phyloP scores from a whole-genome alignment of 2,113 vertebrate genomes.

The Riparia riparia region DNA sequence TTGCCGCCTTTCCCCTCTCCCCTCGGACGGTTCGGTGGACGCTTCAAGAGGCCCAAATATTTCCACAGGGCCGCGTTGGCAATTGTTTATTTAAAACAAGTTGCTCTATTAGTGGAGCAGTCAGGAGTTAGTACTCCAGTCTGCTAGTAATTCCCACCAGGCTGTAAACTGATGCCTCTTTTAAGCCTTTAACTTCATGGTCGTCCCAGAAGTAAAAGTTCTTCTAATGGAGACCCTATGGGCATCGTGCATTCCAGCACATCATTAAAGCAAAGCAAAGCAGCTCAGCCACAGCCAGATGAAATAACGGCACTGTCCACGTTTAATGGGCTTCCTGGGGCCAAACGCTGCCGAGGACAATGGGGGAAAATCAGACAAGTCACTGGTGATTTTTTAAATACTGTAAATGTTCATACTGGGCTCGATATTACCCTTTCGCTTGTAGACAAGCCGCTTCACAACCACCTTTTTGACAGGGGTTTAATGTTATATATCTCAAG shows the following conservation, averaged over 20 bases:
- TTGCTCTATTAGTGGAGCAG: constrained; percentile 80
- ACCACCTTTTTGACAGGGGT: constrained; percentile 53
- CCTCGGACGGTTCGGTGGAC: constrained; percentile 25
- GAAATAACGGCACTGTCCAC: constrained; percentile 88
- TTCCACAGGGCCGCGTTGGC: constrained; percentile 71
- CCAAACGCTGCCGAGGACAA: constrained; percentile 76
- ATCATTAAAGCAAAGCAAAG: constrained; percentile 90
- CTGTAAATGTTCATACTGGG: constrained; percentile 64
- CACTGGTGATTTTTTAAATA: constrained; percentile 62
- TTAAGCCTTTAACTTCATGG: constrained; percentile 85
- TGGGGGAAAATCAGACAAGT: constrained; percentile 68
- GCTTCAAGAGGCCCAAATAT: constrained; percentile 67
- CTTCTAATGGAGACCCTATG: constrained; percentile 94
- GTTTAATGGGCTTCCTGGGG: constrained; percentile 88
- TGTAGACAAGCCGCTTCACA: constrained; percentile 69
- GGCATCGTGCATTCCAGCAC: constrained; percentile 92
- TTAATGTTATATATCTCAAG: constrained; percentile 68
- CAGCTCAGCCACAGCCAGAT: constrained; percentile 87
- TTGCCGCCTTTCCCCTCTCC: constrained; percentile 36
- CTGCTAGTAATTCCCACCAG: constrained; percentile 87
- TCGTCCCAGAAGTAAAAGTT: constrained; percentile 84
- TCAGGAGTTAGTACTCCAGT: constrained; percentile 79
- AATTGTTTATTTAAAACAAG: constrained; percentile 86
- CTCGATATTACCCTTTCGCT: constrained; percentile 67
- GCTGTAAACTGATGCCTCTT: constrained; percentile 90